Conservation (phyloP, 2,888 invertebrate species). For the Eupithecia subfuscata region DNA sequence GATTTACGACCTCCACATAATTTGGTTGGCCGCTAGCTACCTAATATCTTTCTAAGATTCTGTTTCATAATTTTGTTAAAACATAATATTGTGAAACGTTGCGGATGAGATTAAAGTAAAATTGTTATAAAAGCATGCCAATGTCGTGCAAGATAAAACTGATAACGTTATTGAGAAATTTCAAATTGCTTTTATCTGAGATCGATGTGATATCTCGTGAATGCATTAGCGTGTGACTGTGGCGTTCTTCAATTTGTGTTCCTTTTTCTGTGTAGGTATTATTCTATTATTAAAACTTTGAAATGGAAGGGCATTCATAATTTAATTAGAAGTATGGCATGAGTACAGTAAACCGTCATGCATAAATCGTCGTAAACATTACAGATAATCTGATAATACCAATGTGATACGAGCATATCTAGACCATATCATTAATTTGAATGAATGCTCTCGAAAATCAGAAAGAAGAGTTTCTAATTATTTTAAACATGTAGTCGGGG, state of each 20-base stretch:
- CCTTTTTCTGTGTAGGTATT: background rate
- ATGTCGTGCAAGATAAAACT: slow-evolving; percentile 20
- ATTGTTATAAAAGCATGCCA: slow-evolving; percentile 19
- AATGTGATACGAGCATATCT: background rate
- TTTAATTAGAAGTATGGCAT: background rate
- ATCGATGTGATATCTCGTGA: slow-evolving; percentile 16
- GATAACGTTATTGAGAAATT: slow-evolving; percentile 22
- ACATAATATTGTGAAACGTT: background rate
- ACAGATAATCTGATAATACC: background rate
- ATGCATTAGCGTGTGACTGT: slow-evolving; percentile 2
- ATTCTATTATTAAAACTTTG: background rate
- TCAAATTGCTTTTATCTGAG: slow-evolving; percentile 23
- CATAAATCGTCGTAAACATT: background rate
- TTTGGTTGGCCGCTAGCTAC: too few relatives aligned
- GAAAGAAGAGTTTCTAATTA: background rate
- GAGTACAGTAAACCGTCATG: background rate
- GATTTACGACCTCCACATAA: too few relatives aligned
- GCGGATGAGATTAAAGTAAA: slow-evolving; percentile 8
- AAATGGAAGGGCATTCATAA: background rate
- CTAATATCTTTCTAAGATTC: background rate
- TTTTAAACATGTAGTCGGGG: background rate
- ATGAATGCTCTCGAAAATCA: background rate
- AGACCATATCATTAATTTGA: too few relatives aligned
- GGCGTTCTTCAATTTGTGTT: background rate
- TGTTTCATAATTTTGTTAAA: background rate